Evolutionary conservation across 30 jellyfish, hydroid and myxozoan genomes (phyloP), one percentile per base, ranked within the genome.

Genomic region (Catostylus mosaicus): DNA sequence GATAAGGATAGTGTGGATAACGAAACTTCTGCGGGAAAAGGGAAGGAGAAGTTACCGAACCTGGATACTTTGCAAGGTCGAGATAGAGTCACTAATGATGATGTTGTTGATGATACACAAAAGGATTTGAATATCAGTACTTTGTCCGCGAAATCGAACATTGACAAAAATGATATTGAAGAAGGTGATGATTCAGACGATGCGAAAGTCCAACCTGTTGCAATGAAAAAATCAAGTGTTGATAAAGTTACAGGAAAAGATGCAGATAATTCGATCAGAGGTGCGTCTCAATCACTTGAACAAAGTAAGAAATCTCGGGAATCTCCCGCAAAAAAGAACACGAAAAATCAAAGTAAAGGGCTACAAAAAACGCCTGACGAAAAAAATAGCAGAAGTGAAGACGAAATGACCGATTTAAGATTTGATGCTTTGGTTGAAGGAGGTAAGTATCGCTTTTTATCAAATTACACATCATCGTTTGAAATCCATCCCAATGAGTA

Each of bases 351-450:
- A n/a, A 20, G 57, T 26, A 27, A 33, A 24, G 24, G 24, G 24
- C 8, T 4, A 52, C 6, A 33, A 0, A 66, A 10, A 19, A 43
- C 19, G 9, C 30, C 16, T 10, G 32, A 8, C 0, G 50, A 24
- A 35, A 35, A 22, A 22, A 47, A 34, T 30, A 19, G 35, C 16
- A 30, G 40, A 16, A 33, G 3, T 66, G 37, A 69, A 11, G 67
- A 69, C 30, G 27, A 30, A 20, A 31, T 69, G 16, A 67, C 26
- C 29, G 67, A 72, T 72, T 47, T 72, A 34, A 72, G 46, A 31
- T 72, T 72, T 46, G 71, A 72, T 30, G 26, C 69, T 24, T 47
- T 72, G 71, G 51, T 72, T 24, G 69, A 47, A 29, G 83, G 46
- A 24, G 83, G 83, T 72, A 47, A 26, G 83, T 72, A 36, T 26